Percentiles rank a stretch among this genome's conserved stretches.
phyloP scores from a whole-genome alignment of 2,113 vertebrate genomes.

The Ictidomys tridecemlineatus region DNA sequence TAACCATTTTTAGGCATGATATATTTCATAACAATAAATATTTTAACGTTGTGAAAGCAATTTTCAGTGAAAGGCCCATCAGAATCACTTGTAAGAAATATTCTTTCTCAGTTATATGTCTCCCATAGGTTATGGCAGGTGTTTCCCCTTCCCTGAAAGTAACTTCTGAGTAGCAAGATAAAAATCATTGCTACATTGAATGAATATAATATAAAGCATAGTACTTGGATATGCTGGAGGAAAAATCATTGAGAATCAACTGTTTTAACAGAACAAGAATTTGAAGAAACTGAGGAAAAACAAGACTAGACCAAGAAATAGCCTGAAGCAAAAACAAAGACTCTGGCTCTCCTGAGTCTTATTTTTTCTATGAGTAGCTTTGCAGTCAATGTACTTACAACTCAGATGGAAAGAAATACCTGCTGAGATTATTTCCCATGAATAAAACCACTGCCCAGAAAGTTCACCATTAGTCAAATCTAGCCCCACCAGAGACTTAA shows the following conservation, averaged over 20 bases:
- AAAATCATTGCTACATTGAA: neutral
- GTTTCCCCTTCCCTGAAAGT: neutral
- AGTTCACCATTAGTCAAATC: neutral
- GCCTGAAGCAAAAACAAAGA: neutral
- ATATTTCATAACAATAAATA: neutral
- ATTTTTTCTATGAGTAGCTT: neutral
- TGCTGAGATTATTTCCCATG: neutral
- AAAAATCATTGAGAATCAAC: neutral
- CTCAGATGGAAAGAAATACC: conserved; percentile 29
- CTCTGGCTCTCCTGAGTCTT: neutral
- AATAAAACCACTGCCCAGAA: conserved; percentile 16
- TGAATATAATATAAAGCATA: neutral
- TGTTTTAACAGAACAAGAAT: conserved; percentile 47
- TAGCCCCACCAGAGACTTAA: neutral
- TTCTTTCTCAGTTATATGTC: neutral
- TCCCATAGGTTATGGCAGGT: neutral
- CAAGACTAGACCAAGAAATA: neutral
- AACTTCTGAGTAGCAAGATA: neutral
- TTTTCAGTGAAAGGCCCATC: neutral
- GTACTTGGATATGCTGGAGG: neutral
- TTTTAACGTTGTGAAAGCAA: conserved; percentile 14
- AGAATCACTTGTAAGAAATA: neutral
- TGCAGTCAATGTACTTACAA: neutral
- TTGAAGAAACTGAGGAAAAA: neutral
- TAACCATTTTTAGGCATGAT: neutral